Evolutionary conservation across 2,888 invertebrate genomes (phyloP).

Genomic region (Metellina segmentata): DNA sequence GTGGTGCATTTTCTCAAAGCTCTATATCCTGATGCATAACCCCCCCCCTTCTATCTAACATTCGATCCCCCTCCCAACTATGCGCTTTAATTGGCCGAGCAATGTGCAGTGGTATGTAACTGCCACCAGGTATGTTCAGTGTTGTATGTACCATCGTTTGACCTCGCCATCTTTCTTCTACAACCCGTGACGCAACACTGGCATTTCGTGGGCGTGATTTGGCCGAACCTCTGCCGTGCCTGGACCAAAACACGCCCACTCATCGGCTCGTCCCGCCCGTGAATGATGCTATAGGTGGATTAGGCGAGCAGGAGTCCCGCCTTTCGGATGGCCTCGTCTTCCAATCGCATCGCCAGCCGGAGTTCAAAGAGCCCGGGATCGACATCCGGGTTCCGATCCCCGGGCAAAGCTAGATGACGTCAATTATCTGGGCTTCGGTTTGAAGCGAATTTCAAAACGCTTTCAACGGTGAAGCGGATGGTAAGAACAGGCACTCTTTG

Average conservation of each 20-base stretch:
- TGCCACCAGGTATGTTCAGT: constrained; percentile 13
- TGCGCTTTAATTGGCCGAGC: constrained; percentile 54
- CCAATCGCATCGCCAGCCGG: constrained; percentile 43
- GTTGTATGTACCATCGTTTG: background rate
- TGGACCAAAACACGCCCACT: constrained; percentile 9
- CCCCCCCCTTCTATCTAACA: constrained; percentile 66
- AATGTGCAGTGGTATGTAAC: constrained; percentile 53
- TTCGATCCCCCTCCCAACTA: constrained; percentile 8
- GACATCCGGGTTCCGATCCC: constrained; percentile 74
- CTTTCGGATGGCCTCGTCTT: background rate
- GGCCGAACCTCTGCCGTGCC: background rate
- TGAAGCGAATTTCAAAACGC: constrained; percentile 1
- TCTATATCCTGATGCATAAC: constrained; percentile 50
- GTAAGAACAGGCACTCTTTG: background rate
- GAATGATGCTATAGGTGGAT: constrained; percentile 28
- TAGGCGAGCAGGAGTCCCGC: background rate
- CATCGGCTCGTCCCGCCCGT: constrained; percentile 11
- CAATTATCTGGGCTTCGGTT: constrained; percentile 60
- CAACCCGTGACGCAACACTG: constrained; percentile 69
- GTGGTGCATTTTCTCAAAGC: constrained; percentile 39
- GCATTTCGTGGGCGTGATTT: constrained; percentile 28
- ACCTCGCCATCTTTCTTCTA: background rate
- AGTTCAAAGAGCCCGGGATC: constrained; percentile 72
- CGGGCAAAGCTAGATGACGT: constrained; percentile 74
- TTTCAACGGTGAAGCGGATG: background rate